Evolutionary conservation across 2,888 invertebrate species (phyloP).

Genomic region (Sisyra nigra): DNA sequence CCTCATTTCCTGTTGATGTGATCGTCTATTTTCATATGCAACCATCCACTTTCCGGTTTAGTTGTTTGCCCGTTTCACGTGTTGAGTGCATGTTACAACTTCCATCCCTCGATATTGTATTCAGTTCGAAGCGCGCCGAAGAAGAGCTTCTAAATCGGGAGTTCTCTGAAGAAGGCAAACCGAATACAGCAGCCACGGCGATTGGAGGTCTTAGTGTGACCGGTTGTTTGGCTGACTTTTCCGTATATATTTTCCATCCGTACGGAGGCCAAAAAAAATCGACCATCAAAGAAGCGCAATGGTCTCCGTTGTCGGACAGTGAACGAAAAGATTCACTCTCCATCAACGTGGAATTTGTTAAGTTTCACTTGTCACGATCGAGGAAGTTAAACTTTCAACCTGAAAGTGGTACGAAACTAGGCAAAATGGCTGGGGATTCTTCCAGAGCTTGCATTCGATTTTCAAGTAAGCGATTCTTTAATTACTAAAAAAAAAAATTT

Average conservation of each 20-base stretch:
- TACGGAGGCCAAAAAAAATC: conserved; percentile 84
- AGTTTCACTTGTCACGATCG: conserved; percentile 84
- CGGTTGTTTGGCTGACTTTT: conserved; percentile 92
- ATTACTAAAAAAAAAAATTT: background rate
- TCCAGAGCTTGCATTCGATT: conserved; percentile 81
- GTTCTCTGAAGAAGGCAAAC: conserved; percentile 24
- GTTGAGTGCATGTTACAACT: conserved; percentile 92
- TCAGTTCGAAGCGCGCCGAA: conserved; percentile 80
- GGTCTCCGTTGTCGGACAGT: conserved; percentile 73
- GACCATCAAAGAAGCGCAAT: conserved; percentile 62
- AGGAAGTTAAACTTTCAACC: conserved; percentile 71
- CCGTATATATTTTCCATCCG: conserved; percentile 95
- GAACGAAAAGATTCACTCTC: conserved; percentile 91
- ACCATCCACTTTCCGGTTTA: conserved; percentile 90
- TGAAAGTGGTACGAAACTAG: conserved; percentile 27
- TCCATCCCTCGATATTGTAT: conserved; percentile 93
- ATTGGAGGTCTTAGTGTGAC: conserved; percentile 86
- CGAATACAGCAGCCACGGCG: conserved; percentile 43
- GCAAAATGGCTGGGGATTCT: conserved; percentile 22
- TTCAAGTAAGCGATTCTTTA: conserved; percentile 47
- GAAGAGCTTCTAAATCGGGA: conserved; percentile 39
- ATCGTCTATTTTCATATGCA: conserved; percentile 98
- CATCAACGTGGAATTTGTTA: conserved; percentile 93
- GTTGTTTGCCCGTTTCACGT: conserved; percentile 85
- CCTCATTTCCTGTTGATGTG: conserved; percentile 95